These are phyloP conservation scores for Melopsittacus undulatus DNA, from an alignment of 2,797 vertebrate species.

Conservation along the genomic window DNA sequence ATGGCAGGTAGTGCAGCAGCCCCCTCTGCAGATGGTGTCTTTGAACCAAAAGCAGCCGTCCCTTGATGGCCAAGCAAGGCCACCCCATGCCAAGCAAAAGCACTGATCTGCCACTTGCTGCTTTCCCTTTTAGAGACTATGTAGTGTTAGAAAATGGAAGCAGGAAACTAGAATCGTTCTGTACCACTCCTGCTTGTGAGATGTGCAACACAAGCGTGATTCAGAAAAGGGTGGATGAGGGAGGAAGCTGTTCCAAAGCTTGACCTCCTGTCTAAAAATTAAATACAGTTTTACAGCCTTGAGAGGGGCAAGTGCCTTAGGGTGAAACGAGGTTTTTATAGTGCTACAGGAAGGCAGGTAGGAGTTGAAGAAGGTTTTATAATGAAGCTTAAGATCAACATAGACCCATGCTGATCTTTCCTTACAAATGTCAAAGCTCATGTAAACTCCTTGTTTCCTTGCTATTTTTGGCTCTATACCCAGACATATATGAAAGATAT, in stretches of 20 bases:
- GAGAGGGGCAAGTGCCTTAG: background rate
- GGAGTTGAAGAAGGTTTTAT: background rate
- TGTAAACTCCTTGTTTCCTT: background rate
- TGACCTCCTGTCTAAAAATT: background rate
- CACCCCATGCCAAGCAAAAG: background rate
- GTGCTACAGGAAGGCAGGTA: background rate
- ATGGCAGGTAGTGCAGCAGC: background rate
- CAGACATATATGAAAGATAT: background rate
- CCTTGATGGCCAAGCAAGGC: background rate
- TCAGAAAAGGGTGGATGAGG: background rate
- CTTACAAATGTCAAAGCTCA: background rate
- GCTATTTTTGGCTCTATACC: background rate
- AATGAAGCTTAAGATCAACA: background rate
- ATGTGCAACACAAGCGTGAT: accelerated
- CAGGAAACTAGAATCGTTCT: accelerated
- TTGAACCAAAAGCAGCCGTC: background rate
- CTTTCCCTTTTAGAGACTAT: background rate
- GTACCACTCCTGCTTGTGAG: background rate
- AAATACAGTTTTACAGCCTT: background rate
- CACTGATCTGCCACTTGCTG: background rate
- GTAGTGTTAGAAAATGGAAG: background rate
- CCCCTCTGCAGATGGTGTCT: background rate
- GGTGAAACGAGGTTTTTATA: background rate
- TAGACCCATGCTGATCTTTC: background rate
- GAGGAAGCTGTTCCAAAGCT: background rate